Evolutionary conservation across 2,113 vertebrate species (phyloP), one percentile per base, ranked within the genome.

Genomic region (Rana temporaria): DNA sequence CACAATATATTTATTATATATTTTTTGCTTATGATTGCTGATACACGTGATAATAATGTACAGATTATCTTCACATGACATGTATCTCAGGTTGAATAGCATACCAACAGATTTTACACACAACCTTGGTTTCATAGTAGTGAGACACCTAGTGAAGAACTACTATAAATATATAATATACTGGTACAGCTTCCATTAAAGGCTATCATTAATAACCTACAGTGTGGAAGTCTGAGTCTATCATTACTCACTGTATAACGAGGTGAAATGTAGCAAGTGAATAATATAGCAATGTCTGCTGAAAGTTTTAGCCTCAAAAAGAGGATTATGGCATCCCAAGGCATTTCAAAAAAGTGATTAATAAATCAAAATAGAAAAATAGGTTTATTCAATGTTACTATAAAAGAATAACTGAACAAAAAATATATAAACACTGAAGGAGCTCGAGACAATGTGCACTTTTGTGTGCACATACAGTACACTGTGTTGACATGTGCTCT

Each of bases 401-500:
- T 79, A 42, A 79, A 55, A 79, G 52, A 48, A 72, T 52, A 63
- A 32, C 38, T 53, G 20, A 72, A 32, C 18, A 59, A 24, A 34
- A 72, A 81, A 81, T 62, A 62, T 71, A 62, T 71, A 70, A 62
- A 63, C 57, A 63, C n/a, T 53, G 59, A 72, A 34, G 42, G 52
- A 65, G 57, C 55, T 63, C 1, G 59, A 65, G 60, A 65, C 69
- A 81, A 82, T 75, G 70, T 66, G 63, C 70, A 55, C 62, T 42
- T 82, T 65, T 72, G 60, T 75, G 64, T 66, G 34, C 74, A 52
- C 56, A 59, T 80, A 26, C 65, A 59, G 22, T 57, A 30, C 53
- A 59, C 63, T 68, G 19, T 80, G 78, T 80, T 70, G 78, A 80
- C 78, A 80, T 80, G 78, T 70, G 78, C 66, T 80, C 78, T 62